A percentile compares a stretch with the other conserved stretches of the same genome.
Conservation (phyloP, 2,888 invertebrate species). For the Argyra leucocephala region DNA sequence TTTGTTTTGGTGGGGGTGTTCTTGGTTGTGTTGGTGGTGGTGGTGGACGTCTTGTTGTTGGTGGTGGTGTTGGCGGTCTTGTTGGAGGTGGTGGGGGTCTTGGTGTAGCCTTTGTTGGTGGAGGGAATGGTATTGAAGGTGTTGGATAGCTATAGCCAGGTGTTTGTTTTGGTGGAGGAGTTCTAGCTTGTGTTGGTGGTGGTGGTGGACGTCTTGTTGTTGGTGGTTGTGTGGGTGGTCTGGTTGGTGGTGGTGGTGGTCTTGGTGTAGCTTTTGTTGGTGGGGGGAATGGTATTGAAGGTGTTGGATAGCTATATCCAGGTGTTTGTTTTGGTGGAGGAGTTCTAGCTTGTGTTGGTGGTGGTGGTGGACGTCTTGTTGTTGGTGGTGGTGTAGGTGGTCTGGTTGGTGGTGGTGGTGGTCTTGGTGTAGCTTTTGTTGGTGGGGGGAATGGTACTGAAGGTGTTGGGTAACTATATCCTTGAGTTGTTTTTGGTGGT, state of each 20-base stretch:
- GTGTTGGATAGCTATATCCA: conserved; percentile 22
- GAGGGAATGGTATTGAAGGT: conserved; percentile 17
- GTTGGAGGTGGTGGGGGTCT: conserved; percentile 14
- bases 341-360: conserved; percentile 15
- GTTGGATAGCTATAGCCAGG: conserved; percentile 21
- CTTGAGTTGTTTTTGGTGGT: conserved; percentile 15
- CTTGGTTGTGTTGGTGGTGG: conserved; percentile 23
- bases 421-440: conserved; percentile 15
- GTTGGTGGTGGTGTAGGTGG: conserved; percentile 15
- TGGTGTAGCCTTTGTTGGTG: conserved; percentile 19
- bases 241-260: conserved; percentile 22
- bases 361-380: neutral
- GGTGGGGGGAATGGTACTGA: conserved; percentile 30
- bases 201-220: conserved; percentile 18
- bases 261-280: conserved; percentile 22
- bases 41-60: conserved; percentile 17
- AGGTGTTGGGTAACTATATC: conserved; percentile 28
- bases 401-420: conserved; percentile 11
- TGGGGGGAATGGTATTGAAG: conserved; percentile 18
- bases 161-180: conserved; percentile 17
- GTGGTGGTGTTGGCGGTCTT: conserved; percentile 14
- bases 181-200: conserved; percentile 22
- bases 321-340: conserved; percentile 13
- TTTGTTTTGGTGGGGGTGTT: conserved; percentile 20
- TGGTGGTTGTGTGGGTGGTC: conserved; percentile 21